Base-by-base conservation (phyloP, 2,888 invertebrate species). In the Drosophila fulvimacula region DNA sequence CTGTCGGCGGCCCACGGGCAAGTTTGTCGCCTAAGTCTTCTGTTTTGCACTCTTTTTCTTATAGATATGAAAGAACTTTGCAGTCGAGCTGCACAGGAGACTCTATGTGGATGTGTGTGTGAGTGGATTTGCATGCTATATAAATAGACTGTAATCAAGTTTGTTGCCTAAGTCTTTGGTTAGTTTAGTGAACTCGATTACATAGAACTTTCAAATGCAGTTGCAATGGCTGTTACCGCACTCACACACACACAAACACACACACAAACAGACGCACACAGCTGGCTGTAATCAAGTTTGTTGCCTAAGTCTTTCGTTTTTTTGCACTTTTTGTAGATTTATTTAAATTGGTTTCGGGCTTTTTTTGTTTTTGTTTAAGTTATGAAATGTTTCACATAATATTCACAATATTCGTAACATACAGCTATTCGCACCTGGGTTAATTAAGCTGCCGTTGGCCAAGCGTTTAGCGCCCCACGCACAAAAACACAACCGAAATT, bases 391-490 rank as follows among this genome's bases (percentile, higher is more conserved):
- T 58, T 62, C 36, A 60, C 57, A 63, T 53, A 59, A 62, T 66
- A 65, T 58, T 52, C 60, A 64, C 38, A 57, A 52, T 60, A 76
- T 44, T 59, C 72, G 46, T 56, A 67, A 73, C 38, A 76, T 58
- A 44, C 46, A 66, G 49, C 62, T 76, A 79, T 80, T 82, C 88
- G 76, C 88, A 82, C 88, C 85, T 82, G 76, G 64, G 48, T 87
- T 87, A 73, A 84, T 82, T 82, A 84, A 65, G 81, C 38, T 82
- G 65, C 75, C 76, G 68, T 76, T 76, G 48, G 63, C 75, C 69
- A 79, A 76, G 64, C 75, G 75, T 48, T 78, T 76, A 68, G 70
- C 65, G 56, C 57, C 79, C 79, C 80, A 79, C 76, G 72, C 77
- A 78, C 65, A 56, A 44, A 68, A 68, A 6, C 30, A 52, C 42